A percentile compares a stretch with the other conserved stretches of the same genome.
Conservation (phyloP, 2,113 vertebrate genomes). For the Panthera uncia region DNA sequence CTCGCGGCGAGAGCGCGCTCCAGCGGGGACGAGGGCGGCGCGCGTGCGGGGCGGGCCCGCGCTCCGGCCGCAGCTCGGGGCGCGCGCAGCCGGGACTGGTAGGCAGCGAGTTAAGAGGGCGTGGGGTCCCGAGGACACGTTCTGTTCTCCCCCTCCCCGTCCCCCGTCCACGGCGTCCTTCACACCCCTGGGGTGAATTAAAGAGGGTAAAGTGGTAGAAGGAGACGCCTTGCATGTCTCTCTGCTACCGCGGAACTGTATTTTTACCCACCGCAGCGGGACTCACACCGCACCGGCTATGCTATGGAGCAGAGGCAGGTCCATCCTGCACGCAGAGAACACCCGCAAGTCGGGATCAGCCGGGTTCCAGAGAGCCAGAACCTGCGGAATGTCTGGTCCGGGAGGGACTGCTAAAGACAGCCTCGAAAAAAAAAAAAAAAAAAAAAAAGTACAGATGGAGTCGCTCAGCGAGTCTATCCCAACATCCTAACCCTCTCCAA, state of each 20-base stretch:
- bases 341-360: neutral
- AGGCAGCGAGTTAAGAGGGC: accelerated
- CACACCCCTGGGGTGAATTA: neutral
- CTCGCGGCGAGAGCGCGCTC: neutral
- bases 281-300: accelerated
- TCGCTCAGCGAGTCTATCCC: neutral
- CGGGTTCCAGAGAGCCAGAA: neutral
- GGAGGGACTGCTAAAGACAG: neutral
- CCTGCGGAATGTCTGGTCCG: accelerated
- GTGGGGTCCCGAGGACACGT: neutral
- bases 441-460: neutral
- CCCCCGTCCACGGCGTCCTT: neutral
- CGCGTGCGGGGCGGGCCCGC: accelerated
- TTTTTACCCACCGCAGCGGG: neutral
- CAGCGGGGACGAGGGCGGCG: neutral
- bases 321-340: accelerated
- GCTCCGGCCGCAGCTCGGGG: neutral
- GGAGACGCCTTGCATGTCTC: neutral
- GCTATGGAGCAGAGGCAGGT: neutral
- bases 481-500: neutral
- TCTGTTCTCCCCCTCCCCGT: no score
- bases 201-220: accelerated
- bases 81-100: neutral
- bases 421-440: neutral
- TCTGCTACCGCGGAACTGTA: no score